Evolutionary conservation across 1,140 invertebrate genomes (phyloP).

Genomic region (Cherax quadricarinatus): DNA sequence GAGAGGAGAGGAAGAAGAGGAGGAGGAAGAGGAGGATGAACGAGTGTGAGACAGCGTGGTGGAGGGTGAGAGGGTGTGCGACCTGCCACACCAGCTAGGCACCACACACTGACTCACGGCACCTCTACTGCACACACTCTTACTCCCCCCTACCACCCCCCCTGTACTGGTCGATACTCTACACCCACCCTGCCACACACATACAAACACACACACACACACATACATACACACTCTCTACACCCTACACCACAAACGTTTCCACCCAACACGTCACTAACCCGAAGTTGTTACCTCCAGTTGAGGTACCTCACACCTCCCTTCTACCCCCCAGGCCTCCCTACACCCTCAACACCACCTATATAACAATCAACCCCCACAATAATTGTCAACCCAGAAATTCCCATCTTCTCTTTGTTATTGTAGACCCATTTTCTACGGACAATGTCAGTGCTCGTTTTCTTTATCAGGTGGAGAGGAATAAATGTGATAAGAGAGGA

Average conservation of each 20-base stretch:
- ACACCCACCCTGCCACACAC: neutral
- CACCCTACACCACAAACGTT: conserved; percentile 37
- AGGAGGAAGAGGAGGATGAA: conserved; percentile 54
- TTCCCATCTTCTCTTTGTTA: neutral
- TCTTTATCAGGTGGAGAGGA: conserved; percentile 32
- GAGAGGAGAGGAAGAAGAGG: conserved; percentile 33
- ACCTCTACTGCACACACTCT: neutral
- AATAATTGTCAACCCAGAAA: neutral
- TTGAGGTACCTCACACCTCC: no score
- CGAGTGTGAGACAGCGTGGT: conserved; percentile 64
- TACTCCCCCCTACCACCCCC: neutral
- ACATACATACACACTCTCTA: no score
- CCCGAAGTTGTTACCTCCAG: neutral
- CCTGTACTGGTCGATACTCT: conserved; percentile 22
- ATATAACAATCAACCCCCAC: neutral
- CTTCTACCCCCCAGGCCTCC: neutral
- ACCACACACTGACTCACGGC: conserved; percentile 51
- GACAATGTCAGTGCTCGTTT: conserved; percentile 22
- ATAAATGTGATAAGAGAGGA: neutral
- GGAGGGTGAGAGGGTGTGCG: conserved; percentile 8
- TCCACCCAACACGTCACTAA: neutral
- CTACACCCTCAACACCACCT: neutral
- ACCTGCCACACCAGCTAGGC: conserved; percentile 21
- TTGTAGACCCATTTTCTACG: conserved; percentile 18
- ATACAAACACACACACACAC: no score